Base-by-base conservation (phyloP, 2,113 vertebrate species). In the Etheostoma spectabile region DNA sequence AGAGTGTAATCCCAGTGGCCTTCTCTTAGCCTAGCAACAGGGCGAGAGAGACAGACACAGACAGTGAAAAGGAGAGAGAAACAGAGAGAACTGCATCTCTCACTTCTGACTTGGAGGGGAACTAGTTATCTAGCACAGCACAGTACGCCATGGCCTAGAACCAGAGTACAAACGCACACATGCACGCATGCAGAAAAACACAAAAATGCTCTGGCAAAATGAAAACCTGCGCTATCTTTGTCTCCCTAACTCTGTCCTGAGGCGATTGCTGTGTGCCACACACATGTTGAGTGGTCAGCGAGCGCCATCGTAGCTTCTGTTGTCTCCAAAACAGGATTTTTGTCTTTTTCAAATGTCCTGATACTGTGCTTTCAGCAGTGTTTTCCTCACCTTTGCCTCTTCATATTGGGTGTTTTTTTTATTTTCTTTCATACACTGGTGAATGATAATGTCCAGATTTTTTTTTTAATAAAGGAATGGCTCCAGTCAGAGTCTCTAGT, bases 1-100 rank as follows among this genome's bases (percentile, higher is more conserved):
- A 96, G 95, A 92, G 90, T 82, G 80, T 84, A 94, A 93, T 95
- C 95, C 94, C 95, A 94, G 89, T 80, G 80, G 85, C 84, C 87
- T 87, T 76, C 70, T 86, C 84, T 93, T 82, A 94, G 93, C 94
- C 93, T 89, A 90, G 94, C 94, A 95, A 94, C 93, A 88, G 89
- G 90, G 89, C 51, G 85, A 90, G 89, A 80, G 86, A 90, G 81
- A 83, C 80, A 88, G 86, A 84, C 75, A 55, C 73, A 75, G 75
- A 56, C 74, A 69, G 77, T 13, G 52, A 38, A 66, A 83, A 76
- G 78, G 83, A 84, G 74, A 79, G 80, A 61, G 79, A 84, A 75
- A 74, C 76, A 74, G 66, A 82, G 80, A 65, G 62, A 88, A 78
- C 64, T 74, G 84, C 73, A 65, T 84, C 86, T 83, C 74, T 90